phyloP scores from a whole-genome alignment of 2,888 invertebrate species.

The Lycophotia porphyrea region DNA sequence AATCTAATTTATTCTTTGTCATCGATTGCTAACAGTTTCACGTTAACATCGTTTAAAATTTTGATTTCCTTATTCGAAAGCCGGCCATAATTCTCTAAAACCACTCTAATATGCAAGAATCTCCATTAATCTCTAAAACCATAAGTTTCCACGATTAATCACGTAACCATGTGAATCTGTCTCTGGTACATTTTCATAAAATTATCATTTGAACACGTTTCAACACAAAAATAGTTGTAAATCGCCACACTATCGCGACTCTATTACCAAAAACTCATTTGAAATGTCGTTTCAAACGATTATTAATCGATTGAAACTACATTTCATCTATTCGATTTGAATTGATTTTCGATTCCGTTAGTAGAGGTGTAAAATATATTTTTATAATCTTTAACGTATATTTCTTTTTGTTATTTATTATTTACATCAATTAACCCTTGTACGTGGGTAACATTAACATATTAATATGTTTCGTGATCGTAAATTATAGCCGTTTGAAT shows the following conservation, averaged over 20 bases:
- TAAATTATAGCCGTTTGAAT: constrained; percentile 79
- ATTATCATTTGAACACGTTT: constrained; percentile 67
- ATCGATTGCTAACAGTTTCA: constrained; percentile 15
- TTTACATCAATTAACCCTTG: constrained; percentile 85
- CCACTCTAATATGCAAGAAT: constrained; percentile 63
- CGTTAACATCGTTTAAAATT: constrained; percentile 24
- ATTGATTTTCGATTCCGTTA: constrained; percentile 78
- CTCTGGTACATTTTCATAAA: constrained; percentile 71
- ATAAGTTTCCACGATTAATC: constrained; percentile 68
- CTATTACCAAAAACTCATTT: constrained; percentile 77
- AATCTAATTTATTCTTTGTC: constrained; percentile 20
- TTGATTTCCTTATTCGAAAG: constrained; percentile 26
- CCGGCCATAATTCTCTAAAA: constrained; percentile 48
- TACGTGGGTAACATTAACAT: constrained; percentile 79
- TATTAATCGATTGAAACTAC: constrained; percentile 72
- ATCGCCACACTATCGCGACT: constrained; percentile 71
- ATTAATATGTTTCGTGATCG: constrained; percentile 81
- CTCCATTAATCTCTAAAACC: constrained; percentile 61
- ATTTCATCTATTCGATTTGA: constrained; percentile 75
- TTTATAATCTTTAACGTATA: constrained; percentile 71
- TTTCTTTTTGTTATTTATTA: constrained; percentile 80
- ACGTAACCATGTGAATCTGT: constrained; percentile 58
- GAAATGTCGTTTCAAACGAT: constrained; percentile 71
- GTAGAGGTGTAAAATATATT: constrained; percentile 78
- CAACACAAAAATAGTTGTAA: constrained; percentile 68